Evolutionary conservation across 2,113 vertebrate species (phyloP).

Genomic region (Pedionomus torquatus): DNA sequence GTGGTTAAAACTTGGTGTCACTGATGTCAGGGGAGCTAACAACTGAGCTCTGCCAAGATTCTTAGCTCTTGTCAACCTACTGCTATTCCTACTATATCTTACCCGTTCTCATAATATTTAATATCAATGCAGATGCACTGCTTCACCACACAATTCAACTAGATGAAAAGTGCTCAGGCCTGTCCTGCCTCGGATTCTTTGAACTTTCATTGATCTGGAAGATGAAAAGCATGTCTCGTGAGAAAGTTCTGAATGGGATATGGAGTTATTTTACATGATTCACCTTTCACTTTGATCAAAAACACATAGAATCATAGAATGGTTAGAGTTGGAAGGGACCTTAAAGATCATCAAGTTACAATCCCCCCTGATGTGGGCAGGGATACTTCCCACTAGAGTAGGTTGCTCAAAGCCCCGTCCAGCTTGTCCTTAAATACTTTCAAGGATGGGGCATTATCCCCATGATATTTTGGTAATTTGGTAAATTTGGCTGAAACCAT

Average conservation of each 20-base stretch:
- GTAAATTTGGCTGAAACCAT: too few species aligned
- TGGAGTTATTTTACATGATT: background rate
- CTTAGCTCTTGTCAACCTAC: background rate
- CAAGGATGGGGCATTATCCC: too few species aligned
- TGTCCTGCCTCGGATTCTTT: background rate
- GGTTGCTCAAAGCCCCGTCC: too few species aligned
- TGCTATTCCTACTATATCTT: background rate
- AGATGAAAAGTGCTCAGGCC: background rate
- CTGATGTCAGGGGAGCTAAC: background rate
- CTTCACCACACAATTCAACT: background rate
- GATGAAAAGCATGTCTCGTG: background rate
- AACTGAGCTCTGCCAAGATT: background rate
- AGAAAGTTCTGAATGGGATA: background rate
- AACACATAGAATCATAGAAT: too few species aligned
- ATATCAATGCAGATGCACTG: background rate
- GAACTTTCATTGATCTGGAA: background rate
- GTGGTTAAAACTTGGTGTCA: background rate
- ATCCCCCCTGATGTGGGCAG: too few species aligned
- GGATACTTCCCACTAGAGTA: too few species aligned
- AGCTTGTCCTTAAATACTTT: too few species aligned
- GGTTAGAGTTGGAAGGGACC: too few species aligned
- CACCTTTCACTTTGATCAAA: background rate
- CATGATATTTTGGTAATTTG: too few species aligned
- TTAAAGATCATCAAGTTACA: too few species aligned
- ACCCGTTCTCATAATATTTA: background rate